Base-by-base conservation (phyloP, 2,797 vertebrate genomes). In the Rhodeus uyekii region DNA sequence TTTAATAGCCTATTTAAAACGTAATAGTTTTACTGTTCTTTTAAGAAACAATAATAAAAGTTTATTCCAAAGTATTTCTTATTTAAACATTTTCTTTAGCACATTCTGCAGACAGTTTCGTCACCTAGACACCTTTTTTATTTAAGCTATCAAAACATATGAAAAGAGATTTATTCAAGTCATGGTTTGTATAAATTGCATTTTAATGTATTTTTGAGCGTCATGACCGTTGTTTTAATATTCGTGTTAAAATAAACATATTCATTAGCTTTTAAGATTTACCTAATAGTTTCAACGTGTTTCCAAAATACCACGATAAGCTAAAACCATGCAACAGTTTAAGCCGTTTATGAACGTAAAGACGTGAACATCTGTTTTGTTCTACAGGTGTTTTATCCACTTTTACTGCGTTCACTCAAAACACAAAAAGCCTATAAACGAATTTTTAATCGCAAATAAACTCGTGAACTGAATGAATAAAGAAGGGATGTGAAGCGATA, bases 311-410 rank as follows among this genome's bases (percentile, higher is more conserved):
- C 13, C 16, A 16, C 6, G 27, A 8, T 29, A 16, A 27, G 7
- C 32, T 73, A 24, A 73, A n/a, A 16, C 6, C 19, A 16, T 22
- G 22, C 9, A 39, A 75, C 4, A 24, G 12, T 53, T 53, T 19
- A 75, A 39, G 0, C 22, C 3, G 10, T 61, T 12, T 22, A 39
- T 58, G 14, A 42, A 58, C 29, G 34, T 27, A 18, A 74, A 19
- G 24, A 75, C 10, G 6, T 14, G 12, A 60, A n/a, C 38, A 32
- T 44, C 38, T 29, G 38, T 8, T 36, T 3, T 10, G n/a, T 13
- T 76, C 55, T 22, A 61, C 73, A 76, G 74, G 74, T 61, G 55
- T 32, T 29, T 60, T 44, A 29, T 61, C 18, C 38, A 22, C 24
- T 6, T 39, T 14, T 22, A 64, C 34, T 32, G 34, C 22, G 13